Conservation (phyloP, 2,113 vertebrate species). For the Patagioenas fasciata region DNA sequence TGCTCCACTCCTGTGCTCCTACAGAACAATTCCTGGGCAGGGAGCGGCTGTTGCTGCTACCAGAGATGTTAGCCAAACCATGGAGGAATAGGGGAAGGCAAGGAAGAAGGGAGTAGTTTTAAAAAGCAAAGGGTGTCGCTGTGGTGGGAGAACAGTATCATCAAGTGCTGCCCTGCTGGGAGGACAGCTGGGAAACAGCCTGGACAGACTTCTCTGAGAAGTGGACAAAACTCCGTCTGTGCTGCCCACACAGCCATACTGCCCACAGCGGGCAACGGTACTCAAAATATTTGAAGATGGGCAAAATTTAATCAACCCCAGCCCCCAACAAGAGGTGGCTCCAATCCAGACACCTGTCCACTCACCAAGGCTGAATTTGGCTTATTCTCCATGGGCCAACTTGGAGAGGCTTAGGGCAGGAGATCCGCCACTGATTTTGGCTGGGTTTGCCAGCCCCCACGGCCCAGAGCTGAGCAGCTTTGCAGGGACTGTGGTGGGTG, state of each 20-base stretch:
- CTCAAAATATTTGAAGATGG: constrained; percentile 7
- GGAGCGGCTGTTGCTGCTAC: neutral
- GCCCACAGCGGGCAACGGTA: constrained; percentile 7
- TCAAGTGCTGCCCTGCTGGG: neutral
- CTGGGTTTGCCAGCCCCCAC: neutral
- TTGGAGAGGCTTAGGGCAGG: neutral
- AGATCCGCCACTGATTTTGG: neutral
- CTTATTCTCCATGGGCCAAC: neutral
- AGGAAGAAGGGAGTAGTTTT: neutral
- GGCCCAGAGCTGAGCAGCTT: neutral
- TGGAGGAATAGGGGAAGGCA: neutral
- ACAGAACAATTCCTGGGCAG: neutral
- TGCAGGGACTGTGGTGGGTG: neutral
- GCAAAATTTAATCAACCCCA: neutral
- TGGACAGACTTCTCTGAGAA: neutral
- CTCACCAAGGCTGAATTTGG: neutral
- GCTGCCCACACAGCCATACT: neutral
- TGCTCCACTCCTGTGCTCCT: neutral
- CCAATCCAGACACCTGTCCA: neutral
- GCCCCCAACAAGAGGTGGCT: neutral
- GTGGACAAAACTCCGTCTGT: neutral
- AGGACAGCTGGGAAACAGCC: neutral
- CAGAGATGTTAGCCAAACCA: neutral
- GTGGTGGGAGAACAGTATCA: neutral
- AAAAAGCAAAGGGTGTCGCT: neutral